Evolutionary conservation across 1,140 invertebrate genomes (phyloP), one percentile per base, ranked within the genome.

Genomic region (Limonius californicus): DNA sequence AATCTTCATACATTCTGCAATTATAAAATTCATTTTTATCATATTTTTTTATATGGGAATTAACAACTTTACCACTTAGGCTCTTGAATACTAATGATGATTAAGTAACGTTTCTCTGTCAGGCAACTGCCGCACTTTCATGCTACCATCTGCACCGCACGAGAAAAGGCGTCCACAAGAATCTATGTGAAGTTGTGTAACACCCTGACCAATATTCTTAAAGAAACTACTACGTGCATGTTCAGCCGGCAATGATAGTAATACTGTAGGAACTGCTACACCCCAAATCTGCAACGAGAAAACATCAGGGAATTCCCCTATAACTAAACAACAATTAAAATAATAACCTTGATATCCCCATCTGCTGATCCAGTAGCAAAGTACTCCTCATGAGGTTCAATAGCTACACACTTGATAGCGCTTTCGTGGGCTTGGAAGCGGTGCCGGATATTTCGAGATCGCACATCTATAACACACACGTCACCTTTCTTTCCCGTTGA

Each of bases 361-460:
- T 99, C 97, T n/a, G 94, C 92, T 35, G 96, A 93, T 30, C 97
- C 97, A 57, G 96, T 96, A 7, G 95, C 94, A 78, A 98, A 98
- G 77, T 92, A 94, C 78, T 99, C 95, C 80, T 99, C 95, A 56
- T 89, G 87, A 0, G 93, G 92, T 82, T 99, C 95, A 9, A 98
- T 82, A 27, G 94, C 90, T 64, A 99, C 83, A 76, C 95, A 97
- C 80, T 97, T 97, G 54, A 99, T 90, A 57, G 94, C 87, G 42
- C 88, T 90, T 70, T 97, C 94, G 74, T 98, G 95, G 50, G 92
- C 94, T 78, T 89, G 86, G 78, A 97, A 94, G 69, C 91, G 88
- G 74, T 97, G 91, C 8, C 94, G 84, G 47, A 96, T 83, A 55
- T 88, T 86, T 64, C 94, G 83, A 75, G 96, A 91, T 65, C 96